Base-by-base conservation (phyloP, 2,888 invertebrate genomes). In the Cyclophora punctaria region DNA sequence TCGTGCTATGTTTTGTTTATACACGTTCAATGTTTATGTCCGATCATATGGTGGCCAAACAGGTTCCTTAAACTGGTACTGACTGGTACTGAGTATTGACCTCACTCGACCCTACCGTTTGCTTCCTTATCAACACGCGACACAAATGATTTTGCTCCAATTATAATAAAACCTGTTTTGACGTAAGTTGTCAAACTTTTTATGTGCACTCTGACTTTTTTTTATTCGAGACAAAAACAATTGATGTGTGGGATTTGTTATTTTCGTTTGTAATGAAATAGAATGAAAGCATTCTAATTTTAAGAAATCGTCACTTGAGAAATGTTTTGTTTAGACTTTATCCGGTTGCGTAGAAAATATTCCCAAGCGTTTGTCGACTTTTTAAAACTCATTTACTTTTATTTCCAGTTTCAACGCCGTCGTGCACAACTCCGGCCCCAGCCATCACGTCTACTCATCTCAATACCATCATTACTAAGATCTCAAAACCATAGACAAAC, bases 321-420 rank as follows among this genome's bases (percentile, higher is more conserved):
- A 20, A 20, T 20, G 20, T 20, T 20, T 20, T 20, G 20, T 20
- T 20, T 20, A 20, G 20, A 1, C 1, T 1, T 2, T 20, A 20
- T 20, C 20, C 20, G 20, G 20, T 20, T 20, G 1, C 2, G 20
- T 20, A 20, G 20, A 20, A 20, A 20, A 20, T 20, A 20, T 20
- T 20, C 20, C 20, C 20, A 20, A 20, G 20, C 1, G 20, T 20
- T 20, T 20, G 20, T 20, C 20, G 20, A 20, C 20, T 20, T 20
- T 20, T 20, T 20, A 20, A 20, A 20, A 20, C 20, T 20, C 2
- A 20, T 20, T 20, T 20, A 20, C 20, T 20, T 20, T 20, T 20
- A 2, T 20, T 83, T 83, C 34, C 80, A 88, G 88, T 65, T 88
- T 88, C 77, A 87, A 88, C 75, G 87, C 88, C 44, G 80, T 88